Conservation (phyloP, 2,888 invertebrate genomes). For the Caenorhabditis doughertyi region DNA sequence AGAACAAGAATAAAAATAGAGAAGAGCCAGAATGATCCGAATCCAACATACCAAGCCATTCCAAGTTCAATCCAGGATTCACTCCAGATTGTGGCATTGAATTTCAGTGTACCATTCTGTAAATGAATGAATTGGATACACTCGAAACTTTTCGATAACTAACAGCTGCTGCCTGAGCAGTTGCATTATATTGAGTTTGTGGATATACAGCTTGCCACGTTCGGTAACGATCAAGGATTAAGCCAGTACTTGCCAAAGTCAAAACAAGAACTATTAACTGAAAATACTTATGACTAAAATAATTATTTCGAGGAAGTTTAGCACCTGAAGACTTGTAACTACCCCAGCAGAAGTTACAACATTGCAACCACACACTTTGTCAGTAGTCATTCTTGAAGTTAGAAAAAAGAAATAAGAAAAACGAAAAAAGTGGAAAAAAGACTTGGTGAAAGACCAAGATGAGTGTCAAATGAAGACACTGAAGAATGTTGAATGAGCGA, state of each 20-base stretch:
- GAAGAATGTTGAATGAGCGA: conserved; percentile 24
- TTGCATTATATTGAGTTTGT: conserved; percentile 64
- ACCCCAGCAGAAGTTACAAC: conserved; percentile 77
- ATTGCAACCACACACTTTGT: conserved; percentile 77
- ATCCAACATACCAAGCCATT: conserved; percentile 77
- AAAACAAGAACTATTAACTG: conserved; percentile 72
- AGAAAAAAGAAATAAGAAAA: conserved; percentile 20
- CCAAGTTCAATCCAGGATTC: conserved; percentile 75
- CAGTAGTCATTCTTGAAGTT: conserved; percentile 61
- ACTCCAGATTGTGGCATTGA: conserved; percentile 73
- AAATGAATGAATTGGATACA: background rate
- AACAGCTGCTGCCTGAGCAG: conserved; percentile 67
- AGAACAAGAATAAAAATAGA: conserved; percentile 73
- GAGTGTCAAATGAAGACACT: conserved; percentile 24
- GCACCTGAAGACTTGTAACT: conserved; percentile 71
- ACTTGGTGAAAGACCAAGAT: conserved; percentile 1
- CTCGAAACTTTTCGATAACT: background rate
- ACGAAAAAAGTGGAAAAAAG: conserved; percentile 21
- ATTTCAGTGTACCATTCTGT: conserved; percentile 67
- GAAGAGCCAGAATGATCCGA: conserved; percentile 77
- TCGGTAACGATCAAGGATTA: conserved; percentile 74
- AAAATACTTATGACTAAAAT: background rate
- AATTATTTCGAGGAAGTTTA: too few species aligned
- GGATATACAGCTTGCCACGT: conserved; percentile 69
- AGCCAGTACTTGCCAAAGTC: conserved; percentile 69